phyloP scores from a whole-genome alignment of 2,888 invertebrate genomes.

The Parnassius apollo region DNA sequence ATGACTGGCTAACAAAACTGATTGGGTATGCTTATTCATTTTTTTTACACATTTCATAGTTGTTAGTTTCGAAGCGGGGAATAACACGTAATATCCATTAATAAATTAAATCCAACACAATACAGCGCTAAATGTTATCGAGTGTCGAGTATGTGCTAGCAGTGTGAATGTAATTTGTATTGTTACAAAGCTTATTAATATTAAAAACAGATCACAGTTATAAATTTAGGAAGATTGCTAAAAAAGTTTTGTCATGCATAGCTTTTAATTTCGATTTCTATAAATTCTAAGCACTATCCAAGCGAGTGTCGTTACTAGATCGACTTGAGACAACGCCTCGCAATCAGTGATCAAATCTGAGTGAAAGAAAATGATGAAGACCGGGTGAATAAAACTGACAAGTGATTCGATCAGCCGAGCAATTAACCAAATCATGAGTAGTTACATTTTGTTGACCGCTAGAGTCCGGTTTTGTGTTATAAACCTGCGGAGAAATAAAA shows the following conservation, averaged over 20 bases:
- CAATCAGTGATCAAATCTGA: conserved; percentile 64
- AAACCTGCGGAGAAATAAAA: conserved; percentile 81
- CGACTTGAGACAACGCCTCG: conserved; percentile 28
- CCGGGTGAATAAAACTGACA: conserved; percentile 68
- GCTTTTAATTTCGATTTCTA: conserved; percentile 22
- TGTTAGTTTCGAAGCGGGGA: no score
- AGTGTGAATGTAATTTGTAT: conserved; percentile 24
- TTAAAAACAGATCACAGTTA: conserved; percentile 5
- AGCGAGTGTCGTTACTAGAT: conserved; percentile 23
- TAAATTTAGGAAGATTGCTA: conserved; percentile 15
- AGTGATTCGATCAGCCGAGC: conserved; percentile 77
- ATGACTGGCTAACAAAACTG: neutral
- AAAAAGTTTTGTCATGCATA: conserved; percentile 24
- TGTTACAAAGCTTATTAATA: conserved; percentile 1
- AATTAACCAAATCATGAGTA: conserved; percentile 70
- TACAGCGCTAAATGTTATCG: neutral
- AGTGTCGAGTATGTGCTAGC: conserved; percentile 23
- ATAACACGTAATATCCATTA: no score
- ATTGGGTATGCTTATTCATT: neutral
- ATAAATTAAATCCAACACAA: neutral
- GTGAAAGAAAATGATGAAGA: conserved; percentile 70
- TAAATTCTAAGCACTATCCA: conserved; percentile 19
- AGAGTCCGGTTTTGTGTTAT: conserved; percentile 81
- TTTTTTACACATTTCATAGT: neutral
- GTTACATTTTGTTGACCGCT: conserved; percentile 81